Evolutionary conservation across 35 echinoderm and acorn worm genomes (phyloP).

Genomic region (Heliocidaris erythrogramma): DNA sequence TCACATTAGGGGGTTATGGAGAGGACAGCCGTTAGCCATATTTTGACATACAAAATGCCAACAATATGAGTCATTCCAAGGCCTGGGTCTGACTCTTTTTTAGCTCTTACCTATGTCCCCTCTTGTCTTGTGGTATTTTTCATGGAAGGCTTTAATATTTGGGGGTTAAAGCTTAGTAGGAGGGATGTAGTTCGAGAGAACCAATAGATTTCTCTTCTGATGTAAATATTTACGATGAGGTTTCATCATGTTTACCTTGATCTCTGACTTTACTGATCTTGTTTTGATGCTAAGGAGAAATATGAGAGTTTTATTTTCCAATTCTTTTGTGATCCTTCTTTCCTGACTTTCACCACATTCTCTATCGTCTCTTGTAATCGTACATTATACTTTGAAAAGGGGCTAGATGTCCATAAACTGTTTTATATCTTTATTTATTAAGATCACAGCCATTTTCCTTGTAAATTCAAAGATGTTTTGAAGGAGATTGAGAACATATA

Average conservation of each 20-base stretch:
- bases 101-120: neutral
- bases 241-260: neutral
- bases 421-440: neutral
- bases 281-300: neutral
- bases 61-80: neutral
- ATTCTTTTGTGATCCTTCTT: neutral
- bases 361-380: neutral
- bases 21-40: neutral
- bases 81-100: neutral
- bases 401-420: neutral
- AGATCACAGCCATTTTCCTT: neutral
- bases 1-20: neutral
- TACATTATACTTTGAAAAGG: too few relatives aligned
- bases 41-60: constrained; percentile 1
- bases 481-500: too few relatives aligned
- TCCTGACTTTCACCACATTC: neutral
- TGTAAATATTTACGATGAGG: neutral
- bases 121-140: constrained; percentile 11
- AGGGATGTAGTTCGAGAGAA: neutral
- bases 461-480: neutral
- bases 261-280: neutral
- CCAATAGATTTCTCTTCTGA: neutral
- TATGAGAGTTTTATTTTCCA: too few relatives aligned
- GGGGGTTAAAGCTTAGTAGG: neutral
- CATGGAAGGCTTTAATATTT: neutral